Conservation (phyloP, 2,113 vertebrate species). For the Cyanoderma ruficeps region DNA sequence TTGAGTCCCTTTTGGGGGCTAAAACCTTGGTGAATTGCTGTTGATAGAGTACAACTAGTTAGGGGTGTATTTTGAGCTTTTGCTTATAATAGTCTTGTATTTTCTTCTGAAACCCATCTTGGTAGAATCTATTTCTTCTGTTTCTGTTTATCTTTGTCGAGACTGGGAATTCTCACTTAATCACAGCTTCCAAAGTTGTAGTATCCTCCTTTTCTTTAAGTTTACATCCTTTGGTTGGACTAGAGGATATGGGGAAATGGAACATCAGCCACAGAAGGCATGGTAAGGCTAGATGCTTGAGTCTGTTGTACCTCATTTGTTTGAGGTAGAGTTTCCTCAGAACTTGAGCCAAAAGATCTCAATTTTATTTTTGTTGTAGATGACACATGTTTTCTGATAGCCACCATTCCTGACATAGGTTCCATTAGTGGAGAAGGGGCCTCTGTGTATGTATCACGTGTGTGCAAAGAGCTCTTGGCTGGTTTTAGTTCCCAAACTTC, state of each 20-base stretch:
- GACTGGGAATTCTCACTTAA: background rate
- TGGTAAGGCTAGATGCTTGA: slow-evolving; percentile 53
- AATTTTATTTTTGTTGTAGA: background rate
- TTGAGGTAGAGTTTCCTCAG: background rate
- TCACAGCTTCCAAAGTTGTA: slow-evolving; percentile 8
- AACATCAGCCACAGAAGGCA: slow-evolving; percentile 22
- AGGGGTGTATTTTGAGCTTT: background rate
- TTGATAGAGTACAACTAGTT: background rate
- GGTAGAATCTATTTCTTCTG: background rate
- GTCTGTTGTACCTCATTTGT: background rate
- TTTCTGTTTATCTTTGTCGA: slow-evolving; percentile 1
- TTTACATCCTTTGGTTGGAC: slow-evolving; percentile 33
- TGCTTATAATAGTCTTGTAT: background rate
- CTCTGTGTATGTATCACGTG: rapidly evolving
- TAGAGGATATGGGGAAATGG: slow-evolving; percentile 29
- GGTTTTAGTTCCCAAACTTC: background rate
- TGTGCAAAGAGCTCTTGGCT: background rate
- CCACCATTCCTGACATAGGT: background rate
- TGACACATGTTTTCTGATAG: background rate
- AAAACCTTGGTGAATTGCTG: background rate
- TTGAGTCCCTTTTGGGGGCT: background rate
- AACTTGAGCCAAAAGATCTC: background rate
- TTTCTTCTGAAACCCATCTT: background rate
- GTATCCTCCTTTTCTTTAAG: slow-evolving; percentile 25
- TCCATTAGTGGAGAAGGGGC: background rate